phyloP scores from a whole-genome alignment of 2,113 vertebrate species.

The Syrrhaptes paradoxus region DNA sequence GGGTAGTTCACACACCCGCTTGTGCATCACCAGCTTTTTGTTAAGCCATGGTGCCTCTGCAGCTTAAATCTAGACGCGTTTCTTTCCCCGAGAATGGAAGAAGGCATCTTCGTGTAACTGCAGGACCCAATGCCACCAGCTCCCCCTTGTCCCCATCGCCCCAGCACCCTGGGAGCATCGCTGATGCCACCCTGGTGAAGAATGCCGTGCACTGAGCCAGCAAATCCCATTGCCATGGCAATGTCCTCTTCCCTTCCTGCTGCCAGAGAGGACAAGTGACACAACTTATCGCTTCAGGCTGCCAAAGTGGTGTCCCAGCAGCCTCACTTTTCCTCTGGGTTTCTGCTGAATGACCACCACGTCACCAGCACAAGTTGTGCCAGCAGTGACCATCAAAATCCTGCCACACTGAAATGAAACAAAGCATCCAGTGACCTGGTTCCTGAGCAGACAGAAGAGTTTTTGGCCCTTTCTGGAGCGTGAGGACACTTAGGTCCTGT shows the following conservation, averaged over 20 bases:
- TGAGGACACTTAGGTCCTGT: background rate
- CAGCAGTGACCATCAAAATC: background rate
- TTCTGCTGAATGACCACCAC: background rate
- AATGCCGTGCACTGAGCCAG: background rate
- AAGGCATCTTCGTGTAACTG: background rate
- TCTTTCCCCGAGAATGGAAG: background rate
- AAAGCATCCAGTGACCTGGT: conserved; percentile 16
- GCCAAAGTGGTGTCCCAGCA: background rate
- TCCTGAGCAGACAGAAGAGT: background rate
- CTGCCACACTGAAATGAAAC: fast-evolving
- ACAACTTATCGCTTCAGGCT: fast-evolving
- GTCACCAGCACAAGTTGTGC: background rate
- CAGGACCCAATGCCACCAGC: fast-evolving
- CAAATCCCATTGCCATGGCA: background rate
- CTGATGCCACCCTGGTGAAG: background rate
- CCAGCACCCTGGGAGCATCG: fast-evolving
- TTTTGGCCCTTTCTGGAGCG: background rate
- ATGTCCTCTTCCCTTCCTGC: background rate
- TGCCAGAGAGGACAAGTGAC: background rate
- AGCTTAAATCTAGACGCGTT: background rate
- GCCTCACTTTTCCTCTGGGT: background rate
- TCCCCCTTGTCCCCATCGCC: background rate
- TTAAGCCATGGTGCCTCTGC: too few relatives aligned
- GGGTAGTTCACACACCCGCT: background rate
- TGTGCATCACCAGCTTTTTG: background rate